phyloP scores from a whole-genome alignment of 2,888 invertebrate species.

The Hyposoter didymator region DNA sequence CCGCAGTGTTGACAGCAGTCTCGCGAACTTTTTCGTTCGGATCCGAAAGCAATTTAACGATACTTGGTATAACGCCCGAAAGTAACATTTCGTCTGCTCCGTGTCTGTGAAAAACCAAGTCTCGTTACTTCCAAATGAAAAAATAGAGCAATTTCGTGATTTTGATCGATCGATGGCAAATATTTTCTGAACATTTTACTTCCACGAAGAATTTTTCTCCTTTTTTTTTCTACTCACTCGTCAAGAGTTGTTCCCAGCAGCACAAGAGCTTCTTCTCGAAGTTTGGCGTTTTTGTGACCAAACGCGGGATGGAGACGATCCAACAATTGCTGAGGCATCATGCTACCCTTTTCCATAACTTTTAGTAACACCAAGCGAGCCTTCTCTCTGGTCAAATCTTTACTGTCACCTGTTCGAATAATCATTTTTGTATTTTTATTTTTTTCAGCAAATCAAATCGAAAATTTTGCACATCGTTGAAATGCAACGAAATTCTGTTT shows the following conservation, averaged over 20 bases:
- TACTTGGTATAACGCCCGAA: constrained; percentile 92
- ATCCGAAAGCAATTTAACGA: constrained; percentile 94
- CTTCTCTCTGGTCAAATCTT: constrained; percentile 89
- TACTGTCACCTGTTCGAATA: constrained; percentile 85
- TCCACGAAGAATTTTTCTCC: neutral
- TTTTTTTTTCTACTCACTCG: constrained; percentile 87
- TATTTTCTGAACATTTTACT: neutral
- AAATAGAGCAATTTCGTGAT: too few species aligned
- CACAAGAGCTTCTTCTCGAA: constrained; percentile 94
- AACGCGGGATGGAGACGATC: constrained; percentile 90
- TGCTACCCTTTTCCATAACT: constrained; percentile 90
- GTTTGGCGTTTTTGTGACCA: constrained; percentile 96
- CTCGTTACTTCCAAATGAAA: neutral
- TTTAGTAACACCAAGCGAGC: constrained; percentile 90
- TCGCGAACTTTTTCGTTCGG: constrained; percentile 95
- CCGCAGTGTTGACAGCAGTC: constrained; percentile 93
- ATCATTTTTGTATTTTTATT: constrained; percentile 4
- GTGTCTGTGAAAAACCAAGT: constrained; percentile 86
- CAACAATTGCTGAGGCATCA: constrained; percentile 89
- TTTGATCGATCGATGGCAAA: too few species aligned
- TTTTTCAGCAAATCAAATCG: neutral
- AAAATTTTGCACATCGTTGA: too few species aligned
- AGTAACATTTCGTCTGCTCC: constrained; percentile 93
- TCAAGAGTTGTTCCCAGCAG: constrained; percentile 93
- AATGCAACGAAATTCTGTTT: too few species aligned